Evolutionary conservation across 2,888 invertebrate species (phyloP), one percentile per base, ranked within the genome.

Genomic region (Tinea trinotella): DNA sequence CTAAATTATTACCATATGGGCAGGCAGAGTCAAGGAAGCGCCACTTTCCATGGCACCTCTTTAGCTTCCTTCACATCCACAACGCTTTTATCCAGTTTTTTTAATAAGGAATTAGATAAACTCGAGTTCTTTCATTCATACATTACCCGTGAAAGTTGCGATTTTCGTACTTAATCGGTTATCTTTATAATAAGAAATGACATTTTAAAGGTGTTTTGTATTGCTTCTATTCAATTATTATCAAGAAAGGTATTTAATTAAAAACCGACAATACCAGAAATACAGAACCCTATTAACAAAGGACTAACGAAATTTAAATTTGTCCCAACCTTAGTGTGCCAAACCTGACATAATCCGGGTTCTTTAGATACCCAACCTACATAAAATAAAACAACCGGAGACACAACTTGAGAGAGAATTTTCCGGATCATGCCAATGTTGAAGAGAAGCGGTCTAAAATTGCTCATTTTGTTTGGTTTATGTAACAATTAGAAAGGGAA

Each of bases 401-500:
- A 20, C 52, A 35, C 53, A 13, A 40, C 18, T 17, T 36, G 52
- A 18, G 53, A 46, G 56, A 53, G 55, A 56, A 54, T 54, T 54
- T 54, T 52, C 56, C 44, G 55, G 58, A 56, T 58, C 58, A 59
- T 59, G 55, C 59, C 59, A 59, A 59, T 62, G 62, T 62, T 63
- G 61, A 61, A 59, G 59, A 59, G 57, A 40, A 57, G 58, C 62
- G 62, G 63, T 62, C 63, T 64, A 62, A 55, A 64, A 71, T 65
- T 64, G 66, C 72, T 65, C 71, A 67, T 73, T 76, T 70, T 68
- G 69, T 76, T 76, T 70, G 71, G 70, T 76, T 78, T 74, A 77
- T 75, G 70, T 71, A 71, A 75, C 76, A 78, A 80, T 79, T 76
- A 76, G 67, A 66, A 67, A 69, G 65, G 65, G 65, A 62, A 70